Conservation (phyloP, 2,888 invertebrate species). For the Sceliomorpha sp. region DNA sequence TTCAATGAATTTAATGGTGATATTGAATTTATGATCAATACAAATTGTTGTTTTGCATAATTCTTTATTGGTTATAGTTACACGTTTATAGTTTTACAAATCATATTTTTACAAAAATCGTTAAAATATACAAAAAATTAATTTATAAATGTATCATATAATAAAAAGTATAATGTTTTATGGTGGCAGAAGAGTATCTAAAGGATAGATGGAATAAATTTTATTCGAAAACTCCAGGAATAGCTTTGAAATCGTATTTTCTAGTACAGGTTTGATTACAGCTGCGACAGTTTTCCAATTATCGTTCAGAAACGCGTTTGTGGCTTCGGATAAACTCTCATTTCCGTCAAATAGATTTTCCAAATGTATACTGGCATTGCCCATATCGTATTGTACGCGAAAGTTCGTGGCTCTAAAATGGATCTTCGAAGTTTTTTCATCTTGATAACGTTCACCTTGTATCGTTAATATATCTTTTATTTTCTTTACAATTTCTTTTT, state of each 20-base stretch:
- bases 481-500: no score
- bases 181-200: slow-evolving; percentile 82
- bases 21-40: no score
- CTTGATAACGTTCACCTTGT: slow-evolving; percentile 82
- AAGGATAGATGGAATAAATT: slow-evolving; percentile 83
- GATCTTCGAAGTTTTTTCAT: slow-evolving; percentile 62
- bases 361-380: slow-evolving; percentile 84
- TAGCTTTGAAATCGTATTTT: slow-evolving; percentile 83
- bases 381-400: slow-evolving; percentile 85
- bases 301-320: slow-evolving; percentile 89
- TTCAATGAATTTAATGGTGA: no score
- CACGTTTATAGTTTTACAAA: no score
- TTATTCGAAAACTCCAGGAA: slow-evolving; percentile 83
- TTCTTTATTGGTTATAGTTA: no score
- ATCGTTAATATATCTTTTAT: no score
- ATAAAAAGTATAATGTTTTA: slow-evolving; percentile 50
- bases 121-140: background rate
- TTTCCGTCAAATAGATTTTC: slow-evolving; percentile 89
- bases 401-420: slow-evolving; percentile 85
- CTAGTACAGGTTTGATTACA: slow-evolving; percentile 87
- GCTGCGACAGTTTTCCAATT: slow-evolving; percentile 87
- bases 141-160: no score
- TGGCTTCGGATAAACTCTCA: slow-evolving; percentile 82
- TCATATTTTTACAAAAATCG: no score
- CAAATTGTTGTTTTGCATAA: no score